Conservation (phyloP, 2,888 invertebrate genomes). For the Parnassius mnemosyne region DNA sequence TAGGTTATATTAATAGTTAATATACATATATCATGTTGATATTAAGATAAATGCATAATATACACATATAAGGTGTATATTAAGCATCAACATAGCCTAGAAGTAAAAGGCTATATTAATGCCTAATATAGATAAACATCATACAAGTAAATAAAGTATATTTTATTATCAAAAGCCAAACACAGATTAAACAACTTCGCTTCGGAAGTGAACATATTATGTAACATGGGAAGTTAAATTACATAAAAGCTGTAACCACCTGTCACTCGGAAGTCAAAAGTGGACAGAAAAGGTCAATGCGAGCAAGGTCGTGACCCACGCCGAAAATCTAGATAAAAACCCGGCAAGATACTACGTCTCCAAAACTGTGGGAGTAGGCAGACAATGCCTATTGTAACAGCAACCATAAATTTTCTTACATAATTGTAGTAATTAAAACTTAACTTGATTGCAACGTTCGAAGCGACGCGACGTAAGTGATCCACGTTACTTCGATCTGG, state of each 20-base stretch:
- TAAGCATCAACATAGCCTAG: too few relatives aligned
- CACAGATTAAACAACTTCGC: too few relatives aligned
- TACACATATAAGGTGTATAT: too few relatives aligned
- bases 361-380: slow-evolving; percentile 62
- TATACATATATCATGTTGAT: too few relatives aligned
- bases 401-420: slow-evolving; percentile 61
- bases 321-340: slow-evolving; percentile 58
- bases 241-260: slow-evolving; percentile 31
- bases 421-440: slow-evolving; percentile 69
- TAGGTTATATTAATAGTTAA: too few relatives aligned
- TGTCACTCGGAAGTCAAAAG: slow-evolving; percentile 55
- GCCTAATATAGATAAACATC: too few relatives aligned
- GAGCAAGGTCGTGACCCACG: slow-evolving; percentile 60
- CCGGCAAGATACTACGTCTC: slow-evolving; percentile 53
- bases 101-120: too few relatives aligned
- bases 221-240: background rate
- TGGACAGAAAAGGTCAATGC: slow-evolving; percentile 60
- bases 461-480: slow-evolving; percentile 31
- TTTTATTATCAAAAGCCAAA: too few relatives aligned
- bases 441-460: slow-evolving; percentile 28
- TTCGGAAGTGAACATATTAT: too few relatives aligned
- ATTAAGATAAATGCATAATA: too few relatives aligned
- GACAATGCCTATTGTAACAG: slow-evolving; percentile 58
- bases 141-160: too few relatives aligned
- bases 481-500: slow-evolving; percentile 40